Evolutionary conservation across 2,797 vertebrate genomes (phyloP), one percentile per base, ranked within the genome.

Genomic region (Rachycentron canadum): DNA sequence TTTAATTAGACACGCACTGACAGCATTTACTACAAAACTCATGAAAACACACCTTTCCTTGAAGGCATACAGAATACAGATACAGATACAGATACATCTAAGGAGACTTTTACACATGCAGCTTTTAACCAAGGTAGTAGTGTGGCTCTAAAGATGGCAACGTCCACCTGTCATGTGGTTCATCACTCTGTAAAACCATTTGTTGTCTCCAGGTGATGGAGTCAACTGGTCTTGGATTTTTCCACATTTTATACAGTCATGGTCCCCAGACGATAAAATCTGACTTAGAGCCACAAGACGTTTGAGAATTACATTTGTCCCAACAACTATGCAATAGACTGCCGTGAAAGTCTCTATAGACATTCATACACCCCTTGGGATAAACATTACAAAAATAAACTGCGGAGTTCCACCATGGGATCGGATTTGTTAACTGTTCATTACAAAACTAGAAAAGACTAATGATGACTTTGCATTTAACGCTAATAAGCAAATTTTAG

Each of bases 1-100:
- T 66, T 71, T 40, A 71, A 74, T 70, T 81, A 67, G 36, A 68
- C 16, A 47, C 14, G 30, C 45, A 36, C 19, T 16, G 36, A 55
- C 30, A 67, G 49, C 7, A 23, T 8, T 7, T 34, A 4, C 2
- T n/a, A 19, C 38, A 49, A 28, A 76, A 32, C 57, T 52, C n/a
- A 59, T 34, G 12, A 67, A 43, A 57, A 61, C 40, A 56, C 69
- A 63, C 21, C 32, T 57, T 64, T 41, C 26, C 34, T 43, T 13
- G 8, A 56, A 63, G 53, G 47, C 32, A 38, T 60, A 65, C 17
- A n/a, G 1, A 19, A 41, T n/a, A n/a, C n/a, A n/a, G n/a, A n/a
- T n/a, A n/a, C n/a, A n/a, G n/a, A n/a, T n/a, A n/a, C n/a, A n/a
- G n/a, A n/a, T n/a, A n/a, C 55, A 26, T 63, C 17, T 17, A 5